A percentile compares a stretch with the other conserved stretches of the same genome.
These are phyloP conservation scores for Spea bombifrons DNA, from an alignment of 2,113 vertebrate species.

Conservation along the genomic window DNA sequence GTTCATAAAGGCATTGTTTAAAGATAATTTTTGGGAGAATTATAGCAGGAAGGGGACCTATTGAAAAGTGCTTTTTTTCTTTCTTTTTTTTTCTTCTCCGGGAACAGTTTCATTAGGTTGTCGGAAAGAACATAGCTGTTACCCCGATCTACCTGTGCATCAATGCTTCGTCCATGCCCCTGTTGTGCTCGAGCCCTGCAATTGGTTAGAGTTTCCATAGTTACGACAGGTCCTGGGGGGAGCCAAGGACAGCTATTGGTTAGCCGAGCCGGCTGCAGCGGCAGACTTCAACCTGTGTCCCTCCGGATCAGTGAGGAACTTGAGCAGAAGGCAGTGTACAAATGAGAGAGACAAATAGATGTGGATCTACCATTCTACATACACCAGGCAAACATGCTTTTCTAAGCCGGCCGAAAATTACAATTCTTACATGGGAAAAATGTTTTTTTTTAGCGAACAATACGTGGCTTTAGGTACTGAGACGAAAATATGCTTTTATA, in stretches of 20 bases:
- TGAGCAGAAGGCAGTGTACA: slow-evolving; percentile 58
- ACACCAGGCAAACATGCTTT: background rate
- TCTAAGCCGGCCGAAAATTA: background rate
- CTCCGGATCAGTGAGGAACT: slow-evolving; percentile 67
- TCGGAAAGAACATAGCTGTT: slow-evolving; percentile 40
- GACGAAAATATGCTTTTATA: background rate
- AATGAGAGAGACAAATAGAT: background rate
- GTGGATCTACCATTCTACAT: slow-evolving; percentile 1
- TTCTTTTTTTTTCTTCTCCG: background rate
- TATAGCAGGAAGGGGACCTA: background rate
- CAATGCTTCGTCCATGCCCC: slow-evolving; percentile 48
- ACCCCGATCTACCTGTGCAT: slow-evolving; percentile 54
- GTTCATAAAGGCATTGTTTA: background rate
- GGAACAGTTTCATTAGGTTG: slow-evolving; percentile 1
- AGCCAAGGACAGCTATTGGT: slow-evolving; percentile 59
- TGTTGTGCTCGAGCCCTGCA: slow-evolving; percentile 50
- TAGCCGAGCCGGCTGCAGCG: slow-evolving; percentile 56
- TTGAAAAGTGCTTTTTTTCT: background rate
- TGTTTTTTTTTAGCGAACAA: background rate
- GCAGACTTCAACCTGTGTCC: slow-evolving; percentile 57
- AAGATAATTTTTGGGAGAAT: background rate
- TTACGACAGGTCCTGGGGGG: slow-evolving; percentile 61
- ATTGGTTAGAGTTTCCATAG: slow-evolving; percentile 75
- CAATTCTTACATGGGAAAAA: background rate
- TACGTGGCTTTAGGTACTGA: background rate